Evolutionary conservation across 1,140 invertebrate genomes (phyloP).

Genomic region (Cyclargus thomasi): DNA sequence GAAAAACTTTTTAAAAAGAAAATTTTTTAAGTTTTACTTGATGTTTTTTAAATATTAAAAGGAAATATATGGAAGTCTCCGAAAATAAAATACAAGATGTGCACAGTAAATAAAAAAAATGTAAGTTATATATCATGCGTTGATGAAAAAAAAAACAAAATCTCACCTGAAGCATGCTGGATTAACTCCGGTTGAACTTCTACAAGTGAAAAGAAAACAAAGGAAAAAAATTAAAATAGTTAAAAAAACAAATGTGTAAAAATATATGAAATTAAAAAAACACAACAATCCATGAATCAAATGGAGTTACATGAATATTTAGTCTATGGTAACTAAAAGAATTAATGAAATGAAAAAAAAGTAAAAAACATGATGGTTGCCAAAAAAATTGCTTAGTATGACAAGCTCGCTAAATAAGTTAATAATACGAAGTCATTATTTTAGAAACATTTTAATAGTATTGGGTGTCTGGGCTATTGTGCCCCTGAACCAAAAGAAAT

Average conservation of each 20-base stretch:
- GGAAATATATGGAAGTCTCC: too few species aligned
- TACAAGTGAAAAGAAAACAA: slow-evolving; percentile 41
- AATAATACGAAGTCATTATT: too few species aligned
- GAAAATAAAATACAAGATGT: too few species aligned
- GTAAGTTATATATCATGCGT: slow-evolving; percentile 11
- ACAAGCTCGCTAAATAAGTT: neutral
- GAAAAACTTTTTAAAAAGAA: slow-evolving; percentile 21
- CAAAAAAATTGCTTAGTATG: neutral
- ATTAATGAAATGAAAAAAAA: too few species aligned
- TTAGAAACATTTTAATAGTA: too few species aligned
- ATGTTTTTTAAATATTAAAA: too few species aligned
- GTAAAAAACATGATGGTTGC: too few species aligned
- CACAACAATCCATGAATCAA: neutral
- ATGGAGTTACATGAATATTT: neutral
- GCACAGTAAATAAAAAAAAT: slow-evolving; percentile 10
- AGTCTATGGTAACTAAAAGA: neutral
- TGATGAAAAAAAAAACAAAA: slow-evolving; percentile 25
- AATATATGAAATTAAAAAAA: slow-evolving; percentile 16
- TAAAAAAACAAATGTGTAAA: slow-evolving; percentile 20
- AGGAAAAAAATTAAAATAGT: slow-evolving; percentile 35
- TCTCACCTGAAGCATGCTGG: slow-evolving; percentile 52
- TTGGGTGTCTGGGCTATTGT: too few species aligned
- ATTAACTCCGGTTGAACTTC: slow-evolving; percentile 46
- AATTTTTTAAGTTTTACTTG: neutral
- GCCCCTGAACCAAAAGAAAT: too few species aligned